A percentile compares a stretch with the other conserved stretches of the same genome.
Conservation (phyloP, 64 coral and sea anemone genomes). For the Pachyseris speciosa region DNA sequence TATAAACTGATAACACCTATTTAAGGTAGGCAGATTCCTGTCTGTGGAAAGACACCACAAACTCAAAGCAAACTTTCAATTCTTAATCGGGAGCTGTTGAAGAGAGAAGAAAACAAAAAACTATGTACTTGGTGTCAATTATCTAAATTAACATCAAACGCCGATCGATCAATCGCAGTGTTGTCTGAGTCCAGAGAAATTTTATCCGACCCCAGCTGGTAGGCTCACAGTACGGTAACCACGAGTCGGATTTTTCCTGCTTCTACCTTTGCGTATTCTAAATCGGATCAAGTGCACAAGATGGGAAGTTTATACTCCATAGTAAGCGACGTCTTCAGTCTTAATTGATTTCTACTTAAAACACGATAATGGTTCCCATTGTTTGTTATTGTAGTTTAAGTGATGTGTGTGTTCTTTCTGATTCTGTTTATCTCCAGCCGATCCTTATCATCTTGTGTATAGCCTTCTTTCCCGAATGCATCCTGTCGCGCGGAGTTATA, state of each 20-base stretch:
- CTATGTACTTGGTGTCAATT: neutral
- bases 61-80: slow-evolving; percentile 4
- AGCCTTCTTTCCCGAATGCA: neutral
- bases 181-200: neutral
- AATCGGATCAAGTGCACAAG: slow-evolving; percentile 3
- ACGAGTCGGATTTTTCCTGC: neutral
- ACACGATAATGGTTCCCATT: slow-evolving; percentile 3
- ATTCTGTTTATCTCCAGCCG: neutral
- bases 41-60: neutral
- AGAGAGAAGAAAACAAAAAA: neutral
- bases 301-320: slow-evolving; percentile 17
- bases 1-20: neutral
- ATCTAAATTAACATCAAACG: neutral
- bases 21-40: neutral
- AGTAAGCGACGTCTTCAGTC: slow-evolving; percentile 10
- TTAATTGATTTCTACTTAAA: neutral
- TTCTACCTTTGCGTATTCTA: neutral
- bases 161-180: neutral
- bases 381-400: neutral
- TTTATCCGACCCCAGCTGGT: neutral
- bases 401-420: neutral
- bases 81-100: neutral
- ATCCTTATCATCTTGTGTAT: neutral
- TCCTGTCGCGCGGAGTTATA: neutral
- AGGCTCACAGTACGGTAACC: neutral